Conservation (phyloP, 2,888 invertebrate genomes). For the Lithodes maja region DNA sequence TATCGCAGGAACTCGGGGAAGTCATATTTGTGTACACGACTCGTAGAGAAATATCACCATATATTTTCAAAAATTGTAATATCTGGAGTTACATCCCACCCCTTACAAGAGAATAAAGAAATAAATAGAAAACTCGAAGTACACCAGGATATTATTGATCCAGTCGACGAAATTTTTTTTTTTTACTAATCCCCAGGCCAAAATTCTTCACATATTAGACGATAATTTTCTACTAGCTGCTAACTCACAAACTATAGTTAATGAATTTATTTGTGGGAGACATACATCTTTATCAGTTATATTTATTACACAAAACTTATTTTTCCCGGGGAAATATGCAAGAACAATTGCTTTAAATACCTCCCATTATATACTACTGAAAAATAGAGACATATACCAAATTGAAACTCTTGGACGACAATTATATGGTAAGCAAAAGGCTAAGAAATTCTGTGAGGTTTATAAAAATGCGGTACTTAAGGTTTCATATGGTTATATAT, state of each 20-base stretch:
- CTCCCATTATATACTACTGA: neutral
- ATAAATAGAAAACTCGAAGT: neutral
- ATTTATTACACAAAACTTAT: neutral
- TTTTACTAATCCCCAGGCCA: neutral
- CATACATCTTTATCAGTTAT: neutral
- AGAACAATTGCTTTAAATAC: neutral
- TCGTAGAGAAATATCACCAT: neutral
- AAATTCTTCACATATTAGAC: neutral
- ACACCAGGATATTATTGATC: neutral
- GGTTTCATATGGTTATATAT: neutral
- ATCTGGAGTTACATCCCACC: neutral
- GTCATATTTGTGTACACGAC: neutral
- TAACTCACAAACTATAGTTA: neutral
- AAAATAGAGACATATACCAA: slow-evolving; percentile 6
- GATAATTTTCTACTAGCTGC: neutral
- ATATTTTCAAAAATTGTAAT: neutral
- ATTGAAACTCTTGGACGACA: neutral
- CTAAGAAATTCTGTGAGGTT: neutral
- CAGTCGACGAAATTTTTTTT: too few relatives aligned
- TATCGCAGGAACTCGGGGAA: neutral
- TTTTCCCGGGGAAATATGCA: neutral
- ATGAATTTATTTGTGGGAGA: neutral
- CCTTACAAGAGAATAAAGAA: neutral
- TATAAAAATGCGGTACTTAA: slow-evolving; percentile 14
- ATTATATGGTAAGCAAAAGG: neutral